Percentiles rank a stretch among this genome's conserved stretches.
Evolutionary conservation across 2,113 vertebrate species (phyloP).

Genomic region (Neolamprologus hecqui): DNA sequence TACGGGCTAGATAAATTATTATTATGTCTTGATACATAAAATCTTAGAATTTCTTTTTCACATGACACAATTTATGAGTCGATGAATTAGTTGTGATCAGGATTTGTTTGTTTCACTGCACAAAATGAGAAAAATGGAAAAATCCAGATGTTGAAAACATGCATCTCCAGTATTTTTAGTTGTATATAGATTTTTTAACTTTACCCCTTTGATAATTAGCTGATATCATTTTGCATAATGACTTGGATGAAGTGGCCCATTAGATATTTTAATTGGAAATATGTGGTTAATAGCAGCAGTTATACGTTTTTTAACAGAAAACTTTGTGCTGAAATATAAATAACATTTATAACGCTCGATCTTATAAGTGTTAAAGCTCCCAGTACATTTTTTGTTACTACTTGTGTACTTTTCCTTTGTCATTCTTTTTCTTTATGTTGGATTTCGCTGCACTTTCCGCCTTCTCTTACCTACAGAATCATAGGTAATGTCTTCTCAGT

Average conservation of each 20-base stretch:
- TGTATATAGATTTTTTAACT: not conserved
- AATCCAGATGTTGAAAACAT: not conserved
- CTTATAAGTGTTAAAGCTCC: not conserved
- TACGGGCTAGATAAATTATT: not conserved
- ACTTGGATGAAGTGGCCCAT: not conserved
- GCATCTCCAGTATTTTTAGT: not conserved
- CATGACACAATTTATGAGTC: not conserved
- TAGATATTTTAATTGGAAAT: not conserved
- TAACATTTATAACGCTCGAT: not conserved
- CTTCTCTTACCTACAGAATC: not conserved
- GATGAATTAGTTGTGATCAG: not conserved
- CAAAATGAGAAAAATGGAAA: not conserved
- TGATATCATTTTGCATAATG: not conserved
- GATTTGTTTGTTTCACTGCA: not conserved
- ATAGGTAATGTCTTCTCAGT: too few species aligned
- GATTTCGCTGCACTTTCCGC: not conserved
- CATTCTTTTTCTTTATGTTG: not conserved
- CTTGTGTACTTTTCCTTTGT: not conserved
- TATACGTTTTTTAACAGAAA: not conserved
- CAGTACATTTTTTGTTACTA: not conserved
- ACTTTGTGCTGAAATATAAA: not conserved
- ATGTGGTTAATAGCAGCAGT: not conserved
- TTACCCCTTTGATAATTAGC: not conserved
- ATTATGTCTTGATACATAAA: not conserved
- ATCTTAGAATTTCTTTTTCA: not conserved